A percentile compares a stretch with the other conserved stretches of the same genome.
Conservation (phyloP, 1,140 invertebrate genomes). For the Belonocnema kinseyi region DNA sequence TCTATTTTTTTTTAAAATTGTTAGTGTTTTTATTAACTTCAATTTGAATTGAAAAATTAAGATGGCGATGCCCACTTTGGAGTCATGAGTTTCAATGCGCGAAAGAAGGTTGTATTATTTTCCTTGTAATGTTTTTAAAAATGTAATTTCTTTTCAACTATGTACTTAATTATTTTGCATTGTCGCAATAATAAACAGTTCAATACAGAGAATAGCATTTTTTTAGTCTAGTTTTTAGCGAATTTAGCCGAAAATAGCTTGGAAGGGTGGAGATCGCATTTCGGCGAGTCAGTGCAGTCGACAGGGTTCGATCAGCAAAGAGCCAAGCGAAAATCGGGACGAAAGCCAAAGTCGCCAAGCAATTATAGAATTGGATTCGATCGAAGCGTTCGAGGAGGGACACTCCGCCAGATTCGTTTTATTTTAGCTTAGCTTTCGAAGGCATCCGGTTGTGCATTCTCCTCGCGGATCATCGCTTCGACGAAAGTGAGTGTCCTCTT, state of each 20-base stretch:
- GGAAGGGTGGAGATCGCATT: slow-evolving; percentile 74
- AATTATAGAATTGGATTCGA: slow-evolving; percentile 75
- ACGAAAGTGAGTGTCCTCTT: slow-evolving; percentile 63
- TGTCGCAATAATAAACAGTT: slow-evolving; percentile 25
- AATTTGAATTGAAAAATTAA: too few relatives aligned
- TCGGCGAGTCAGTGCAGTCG: slow-evolving; percentile 60
- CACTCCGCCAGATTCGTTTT: slow-evolving; percentile 68
- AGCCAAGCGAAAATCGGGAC: slow-evolving; percentile 69
- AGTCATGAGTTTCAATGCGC: not conserved
- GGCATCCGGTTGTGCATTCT: slow-evolving; percentile 73
- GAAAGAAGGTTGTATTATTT: not conserved
- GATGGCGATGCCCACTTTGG: too few relatives aligned
- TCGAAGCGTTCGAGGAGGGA: slow-evolving; percentile 66
- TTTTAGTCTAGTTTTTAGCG: slow-evolving; percentile 3
- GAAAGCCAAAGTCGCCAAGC: slow-evolving; percentile 70
- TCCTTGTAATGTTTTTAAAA: slow-evolving; percentile 55
- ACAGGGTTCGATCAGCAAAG: slow-evolving; percentile 64
- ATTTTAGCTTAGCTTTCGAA: slow-evolving; percentile 72
- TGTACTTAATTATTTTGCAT: not conserved
- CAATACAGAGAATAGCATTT: not conserved
- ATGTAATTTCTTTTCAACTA: not conserved
- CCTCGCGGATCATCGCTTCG: slow-evolving; percentile 60
- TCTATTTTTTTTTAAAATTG: too few relatives aligned
- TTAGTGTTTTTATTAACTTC: too few relatives aligned
- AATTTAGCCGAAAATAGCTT: slow-evolving; percentile 70